Percentiles rank a stretch among this genome's conserved stretches.
phyloP scores from a whole-genome alignment of 1,140 invertebrate species.

The Drosophila willistoni region DNA sequence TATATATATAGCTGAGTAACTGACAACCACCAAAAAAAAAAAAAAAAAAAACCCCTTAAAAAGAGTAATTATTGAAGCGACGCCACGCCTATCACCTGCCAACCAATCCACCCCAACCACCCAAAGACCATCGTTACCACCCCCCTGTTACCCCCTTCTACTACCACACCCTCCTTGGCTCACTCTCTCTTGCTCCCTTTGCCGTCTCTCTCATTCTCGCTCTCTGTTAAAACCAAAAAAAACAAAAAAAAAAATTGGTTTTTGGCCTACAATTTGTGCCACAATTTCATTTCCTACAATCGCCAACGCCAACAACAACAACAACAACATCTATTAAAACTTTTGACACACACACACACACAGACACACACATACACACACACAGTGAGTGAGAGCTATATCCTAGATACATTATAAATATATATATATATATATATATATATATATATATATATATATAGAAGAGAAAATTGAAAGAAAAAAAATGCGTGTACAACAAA shows the following conservation, averaged over 20 bases:
- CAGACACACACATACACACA: constrained; percentile 21
- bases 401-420: constrained; percentile 83
- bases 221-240: background rate
- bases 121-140: background rate
- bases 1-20: constrained; percentile 72
- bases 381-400: constrained; percentile 36
- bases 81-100: background rate
- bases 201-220: background rate
- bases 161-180: background rate
- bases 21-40: constrained; percentile 61
- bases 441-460: constrained; percentile 68
- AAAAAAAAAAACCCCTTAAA: background rate
- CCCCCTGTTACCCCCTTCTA: background rate
- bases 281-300: background rate
- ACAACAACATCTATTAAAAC: background rate
- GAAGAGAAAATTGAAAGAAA: constrained; percentile 47
- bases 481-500: constrained; percentile 3
- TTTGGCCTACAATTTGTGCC: constrained; percentile 10
- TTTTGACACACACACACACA: constrained; percentile 25
- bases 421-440: no score
- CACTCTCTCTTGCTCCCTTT: background rate
- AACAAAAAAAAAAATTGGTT: background rate
- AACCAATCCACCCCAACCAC: background rate
- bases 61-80: background rate
- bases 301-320: background rate